Percentiles rank a stretch among this genome's conserved stretches.
These are phyloP conservation scores for Toxonevra muliebris DNA, from an alignment of 2,888 invertebrate genomes.

Conservation along the genomic window DNA sequence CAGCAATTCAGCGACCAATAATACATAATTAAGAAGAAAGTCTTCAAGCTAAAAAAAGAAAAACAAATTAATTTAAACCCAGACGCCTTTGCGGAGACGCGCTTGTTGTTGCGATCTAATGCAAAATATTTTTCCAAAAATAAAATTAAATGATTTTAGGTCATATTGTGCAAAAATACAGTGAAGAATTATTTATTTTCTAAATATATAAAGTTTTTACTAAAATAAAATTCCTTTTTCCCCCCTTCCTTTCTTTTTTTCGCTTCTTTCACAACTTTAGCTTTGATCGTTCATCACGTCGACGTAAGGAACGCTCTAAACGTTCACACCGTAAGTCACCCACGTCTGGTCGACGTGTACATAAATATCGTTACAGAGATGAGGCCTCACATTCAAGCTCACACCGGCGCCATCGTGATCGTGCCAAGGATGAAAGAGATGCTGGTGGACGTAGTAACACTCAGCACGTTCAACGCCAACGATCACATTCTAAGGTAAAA, in stretches of 20 bases:
- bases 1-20: background rate
- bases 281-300: slow-evolving; percentile 75
- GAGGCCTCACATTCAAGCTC: slow-evolving; percentile 64
- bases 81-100: too few species aligned
- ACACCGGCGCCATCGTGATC: slow-evolving; percentile 63
- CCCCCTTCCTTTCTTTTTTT: background rate
- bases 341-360: slow-evolving; percentile 78
- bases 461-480: slow-evolving; percentile 40
- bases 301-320: slow-evolving; percentile 85
- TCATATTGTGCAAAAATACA: slow-evolving; percentile 28
- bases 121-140: slow-evolving; percentile 29
- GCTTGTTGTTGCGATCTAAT: slow-evolving; percentile 12
- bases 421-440: slow-evolving; percentile 63
- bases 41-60: background rate
- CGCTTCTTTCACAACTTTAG: slow-evolving; percentile 45
- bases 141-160: slow-evolving; percentile 34
- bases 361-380: slow-evolving; percentile 69
- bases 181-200: slow-evolving; percentile 12
- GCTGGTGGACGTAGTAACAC: slow-evolving; percentile 54
- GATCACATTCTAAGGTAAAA: slow-evolving; percentile 66
- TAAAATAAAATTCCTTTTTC: slow-evolving; percentile 1
- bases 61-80: background rate
- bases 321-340: slow-evolving; percentile 85
- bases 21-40: background rate
- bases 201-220: background rate